Percentiles rank a stretch among this genome's conserved stretches.
Conservation (phyloP, 2,888 invertebrate species). For the Temnothorax unifasciatus region DNA sequence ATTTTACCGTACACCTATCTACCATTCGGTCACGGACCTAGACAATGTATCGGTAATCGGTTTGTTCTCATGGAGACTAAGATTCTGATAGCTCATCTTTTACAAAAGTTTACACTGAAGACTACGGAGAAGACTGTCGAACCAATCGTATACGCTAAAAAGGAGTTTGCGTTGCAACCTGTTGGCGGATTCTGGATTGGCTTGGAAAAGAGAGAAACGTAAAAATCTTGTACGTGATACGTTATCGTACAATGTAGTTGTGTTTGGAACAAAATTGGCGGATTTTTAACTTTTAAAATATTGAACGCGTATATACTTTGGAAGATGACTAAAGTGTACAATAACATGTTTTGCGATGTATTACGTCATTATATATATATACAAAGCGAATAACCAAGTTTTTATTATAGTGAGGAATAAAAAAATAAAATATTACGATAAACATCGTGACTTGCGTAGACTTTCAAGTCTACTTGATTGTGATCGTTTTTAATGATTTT, state of each 20-base stretch:
- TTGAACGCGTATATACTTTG: background rate
- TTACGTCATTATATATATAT: background rate
- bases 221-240: background rate
- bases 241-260: background rate
- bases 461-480: background rate
- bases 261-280: too few species aligned
- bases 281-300: background rate
- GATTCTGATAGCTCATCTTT: background rate
- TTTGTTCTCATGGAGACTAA: background rate
- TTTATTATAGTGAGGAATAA: background rate
- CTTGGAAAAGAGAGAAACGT: background rate
- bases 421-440: background rate
- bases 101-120: too few species aligned
- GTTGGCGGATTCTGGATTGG: background rate
- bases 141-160: background rate
- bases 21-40: too few species aligned
- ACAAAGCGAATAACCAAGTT: background rate
- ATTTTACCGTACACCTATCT: constrained; percentile 67
- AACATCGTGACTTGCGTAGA: background rate
- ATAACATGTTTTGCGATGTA: background rate
- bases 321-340: background rate
- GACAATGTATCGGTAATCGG: background rate
- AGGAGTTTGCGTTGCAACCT: background rate
- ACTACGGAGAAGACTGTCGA: too few species aligned
- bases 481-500: background rate